These are phyloP conservation scores for Phallusia fumigata DNA, from an alignment of 23 tunicate species.

Conservation along the genomic window DNA sequence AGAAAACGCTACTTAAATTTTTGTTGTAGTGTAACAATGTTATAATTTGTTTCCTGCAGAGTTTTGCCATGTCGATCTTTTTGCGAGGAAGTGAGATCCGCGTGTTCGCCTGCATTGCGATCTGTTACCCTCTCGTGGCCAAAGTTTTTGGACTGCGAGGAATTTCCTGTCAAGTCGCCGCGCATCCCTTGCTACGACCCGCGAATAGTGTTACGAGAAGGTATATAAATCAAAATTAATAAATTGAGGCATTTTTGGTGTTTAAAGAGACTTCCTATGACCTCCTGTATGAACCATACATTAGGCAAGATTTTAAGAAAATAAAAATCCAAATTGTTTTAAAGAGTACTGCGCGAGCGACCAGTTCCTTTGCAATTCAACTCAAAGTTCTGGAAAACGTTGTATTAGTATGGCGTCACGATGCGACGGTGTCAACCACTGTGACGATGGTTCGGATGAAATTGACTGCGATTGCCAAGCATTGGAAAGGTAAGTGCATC, in stretches of 20 bases:
- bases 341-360: not conserved
- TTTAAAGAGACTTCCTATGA: too few relatives aligned
- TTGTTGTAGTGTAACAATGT: not conserved
- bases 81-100: conserved; percentile 44
- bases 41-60: conserved; percentile 10
- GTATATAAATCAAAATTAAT: not conserved
- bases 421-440: conserved; percentile 71
- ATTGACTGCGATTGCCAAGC: conserved; percentile 49
- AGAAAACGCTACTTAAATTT: not conserved
- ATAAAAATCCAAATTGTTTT: not conserved
- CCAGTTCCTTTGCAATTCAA: not conserved
- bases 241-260: not conserved
- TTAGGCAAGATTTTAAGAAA: too few relatives aligned
- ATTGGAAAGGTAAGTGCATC: conserved; percentile 27
- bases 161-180: conserved; percentile 32
- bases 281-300: too few relatives aligned
- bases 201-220: not conserved
- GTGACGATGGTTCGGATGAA: conserved; percentile 82
- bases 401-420: conserved; percentile 56
- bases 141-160: conserved; percentile 43
- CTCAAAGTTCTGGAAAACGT: not conserved
- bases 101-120: conserved; percentile 33
- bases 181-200: conserved; percentile 22
- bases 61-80: conserved; percentile 69
- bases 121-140: conserved; percentile 68